Evolutionary conservation across 2,888 invertebrate species (phyloP).

Genomic region (Microctonus hyperodae): DNA sequence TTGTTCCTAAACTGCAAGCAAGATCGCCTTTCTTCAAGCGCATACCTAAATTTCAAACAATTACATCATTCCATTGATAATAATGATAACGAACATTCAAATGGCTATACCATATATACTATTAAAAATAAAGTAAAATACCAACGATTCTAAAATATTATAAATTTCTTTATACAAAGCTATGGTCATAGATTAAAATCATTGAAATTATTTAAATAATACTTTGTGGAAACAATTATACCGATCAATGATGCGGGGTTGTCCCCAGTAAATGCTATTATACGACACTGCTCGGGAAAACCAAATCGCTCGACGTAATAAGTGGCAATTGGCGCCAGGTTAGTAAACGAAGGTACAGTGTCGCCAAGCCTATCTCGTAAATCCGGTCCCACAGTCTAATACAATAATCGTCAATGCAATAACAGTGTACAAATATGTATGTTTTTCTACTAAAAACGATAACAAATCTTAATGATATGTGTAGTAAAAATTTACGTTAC

Average conservation of each 20-base stretch:
- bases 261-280: slow-evolving; percentile 94
- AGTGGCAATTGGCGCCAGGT: slow-evolving; percentile 75
- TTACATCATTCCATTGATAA: background rate
- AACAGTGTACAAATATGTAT: slow-evolving; percentile 5
- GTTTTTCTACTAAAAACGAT: background rate
- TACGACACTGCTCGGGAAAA: slow-evolving; percentile 79
- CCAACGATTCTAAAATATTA: background rate
- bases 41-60: too few species aligned
- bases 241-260: slow-evolving; percentile 89
- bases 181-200: too few species aligned
- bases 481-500: slow-evolving; percentile 58
- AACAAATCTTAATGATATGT: background rate
- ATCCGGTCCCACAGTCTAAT: slow-evolving; percentile 77
- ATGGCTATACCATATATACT: background rate
- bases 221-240: slow-evolving; percentile 51
- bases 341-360: slow-evolving; percentile 74
- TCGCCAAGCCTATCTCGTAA: slow-evolving; percentile 77
- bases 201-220: too few species aligned
- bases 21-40: slow-evolving; percentile 81
- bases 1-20: slow-evolving; percentile 90
- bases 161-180: background rate
- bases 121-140: slow-evolving; percentile 12
- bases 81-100: background rate
- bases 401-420: slow-evolving; percentile 33
- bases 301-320: slow-evolving; percentile 90